Base-by-base conservation (phyloP, 2,888 invertebrate genomes). In the Brachynemurus nebulosus region DNA sequence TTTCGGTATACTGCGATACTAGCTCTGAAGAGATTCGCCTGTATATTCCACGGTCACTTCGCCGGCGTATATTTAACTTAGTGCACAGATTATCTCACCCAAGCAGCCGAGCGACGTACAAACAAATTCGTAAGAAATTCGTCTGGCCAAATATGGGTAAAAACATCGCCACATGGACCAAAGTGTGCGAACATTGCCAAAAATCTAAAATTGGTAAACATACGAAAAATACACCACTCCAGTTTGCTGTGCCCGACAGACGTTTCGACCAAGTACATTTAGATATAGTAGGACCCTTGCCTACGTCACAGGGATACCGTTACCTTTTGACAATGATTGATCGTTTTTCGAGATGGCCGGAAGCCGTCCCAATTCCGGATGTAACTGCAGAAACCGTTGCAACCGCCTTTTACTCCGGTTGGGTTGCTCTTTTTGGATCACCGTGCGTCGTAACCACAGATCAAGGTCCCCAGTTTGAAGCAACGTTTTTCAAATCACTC, bases 281-380 rank as follows among this genome's bases (percentile, higher is more conserved):
- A 2, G 42, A 42, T 14, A 25, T 40, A 14, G 36, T 43, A 2
- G 35, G 36, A 5, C 27, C 38, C 9, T 8, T 45, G 12, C 42
- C 45, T 3, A 5, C 12, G 3, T 42, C 40, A 9, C 1, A 20
- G 16, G 46, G 46, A 18, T 40, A 12, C 12, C 36, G n/a, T n/a
- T 23, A 23, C 23, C 9, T 6, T 23, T 23, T 23, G 9, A 23
- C 23, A 7, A 7, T 6, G 6, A 23, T 23, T 7, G 23, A 23
- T 23, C 23, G 23, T 6, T 23, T 7, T 23, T 7, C 23, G 9
- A 7, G 7, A 23, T 23, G 23, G 23, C 6, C 9, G 23, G 23
- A 23, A 23, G 9, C 9, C 6, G 9, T 23, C 6, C 23, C 23
- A 23, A 7, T 23, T 7, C 7, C 6, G 23, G 9, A 6, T 6